Base-by-base conservation (phyloP, 2,797 vertebrate genomes). In the Parambassis ranga region DNA sequence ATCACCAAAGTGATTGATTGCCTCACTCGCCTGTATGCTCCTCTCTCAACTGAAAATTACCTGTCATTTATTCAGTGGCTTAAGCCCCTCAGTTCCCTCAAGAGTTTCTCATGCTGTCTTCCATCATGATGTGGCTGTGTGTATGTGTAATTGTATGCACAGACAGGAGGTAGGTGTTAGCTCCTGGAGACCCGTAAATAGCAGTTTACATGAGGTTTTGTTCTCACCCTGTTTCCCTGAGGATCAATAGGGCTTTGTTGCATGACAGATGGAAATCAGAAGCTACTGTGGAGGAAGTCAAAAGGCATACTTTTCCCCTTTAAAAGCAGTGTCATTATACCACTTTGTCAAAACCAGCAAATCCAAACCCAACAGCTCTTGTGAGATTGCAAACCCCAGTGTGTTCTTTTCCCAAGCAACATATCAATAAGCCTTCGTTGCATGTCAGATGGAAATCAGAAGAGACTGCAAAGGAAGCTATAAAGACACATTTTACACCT, bases 11-110 rank as follows among this genome's bases (percentile, higher is more conserved):
- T 88, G 91, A 95, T 86, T 93, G 92, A 95, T 90, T 80, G 71
- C 71, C 89, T 82, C 82, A 86, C 77, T 79, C 62, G 46, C 65
- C 87, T 73, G 82, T 81, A 72, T 77, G 79, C 75, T 90, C 86
- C 69, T 71, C 84, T 88, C 61, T 39, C 76, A 76, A 91, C 82
- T 82, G 89, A 93, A 88, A 94, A 96, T 92, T 90, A 91, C 87
- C 87, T 92, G 92, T 91, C 90, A 91, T 93, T 93, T 93, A 89
- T 91, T 91, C 83, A 71, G 89, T 71, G 75, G 87, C 84, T 91
- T 91, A 57, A 88, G 33, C 53, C 43, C 43, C 56, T 68, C 37
- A 10, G 26, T 33, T 77, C 68, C 60, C 86, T 83, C 62, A 71
- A 78, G 56, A 84, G 49, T 82, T 77, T 84, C 88, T 76, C 80